A percentile compares a stretch with the other conserved stretches of the same genome.
Conservation (phyloP, 1,140 invertebrate genomes). For the Scaptomyza graminum region DNA sequence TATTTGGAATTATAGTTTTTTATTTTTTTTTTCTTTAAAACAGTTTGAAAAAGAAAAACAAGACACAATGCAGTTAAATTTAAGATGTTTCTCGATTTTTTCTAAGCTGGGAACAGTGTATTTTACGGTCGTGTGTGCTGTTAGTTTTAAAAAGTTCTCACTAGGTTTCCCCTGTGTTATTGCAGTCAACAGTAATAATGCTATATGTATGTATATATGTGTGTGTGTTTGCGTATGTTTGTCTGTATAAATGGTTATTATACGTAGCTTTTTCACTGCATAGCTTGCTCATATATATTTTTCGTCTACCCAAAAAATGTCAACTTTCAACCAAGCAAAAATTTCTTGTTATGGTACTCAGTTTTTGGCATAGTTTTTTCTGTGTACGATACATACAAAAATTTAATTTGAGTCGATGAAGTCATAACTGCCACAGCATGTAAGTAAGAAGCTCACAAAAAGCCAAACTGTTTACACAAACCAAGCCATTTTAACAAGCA, state of each 20-base stretch:
- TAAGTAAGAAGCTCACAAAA: neutral
- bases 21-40: too few relatives aligned
- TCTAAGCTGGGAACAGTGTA: neutral
- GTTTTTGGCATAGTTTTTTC: conserved; percentile 10
- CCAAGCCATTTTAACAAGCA: conserved; percentile 18
- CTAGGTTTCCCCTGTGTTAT: conserved; percentile 4
- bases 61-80: too few relatives aligned
- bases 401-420: conserved; percentile 15
- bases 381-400: neutral
- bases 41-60: too few relatives aligned
- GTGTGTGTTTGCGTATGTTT: conserved; percentile 8
- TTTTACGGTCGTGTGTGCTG: neutral
- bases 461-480: conserved; percentile 14
- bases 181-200: conserved; percentile 41
- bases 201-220: conserved; percentile 4
- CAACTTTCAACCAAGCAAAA: conserved; percentile 19
- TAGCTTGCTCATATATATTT: neutral
- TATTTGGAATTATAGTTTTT: too few relatives aligned
- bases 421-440: conserved; percentile 32
- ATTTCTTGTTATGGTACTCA: conserved; percentile 29
- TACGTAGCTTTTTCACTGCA: conserved; percentile 4
- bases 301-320: conserved; percentile 6
- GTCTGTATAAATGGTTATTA: conserved; percentile 22
- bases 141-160: neutral
- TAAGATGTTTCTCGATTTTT: too few relatives aligned